Evolutionary conservation across 2,797 vertebrate species (phyloP), one percentile per base, ranked within the genome.

Genomic region (Spinus pinus): DNA sequence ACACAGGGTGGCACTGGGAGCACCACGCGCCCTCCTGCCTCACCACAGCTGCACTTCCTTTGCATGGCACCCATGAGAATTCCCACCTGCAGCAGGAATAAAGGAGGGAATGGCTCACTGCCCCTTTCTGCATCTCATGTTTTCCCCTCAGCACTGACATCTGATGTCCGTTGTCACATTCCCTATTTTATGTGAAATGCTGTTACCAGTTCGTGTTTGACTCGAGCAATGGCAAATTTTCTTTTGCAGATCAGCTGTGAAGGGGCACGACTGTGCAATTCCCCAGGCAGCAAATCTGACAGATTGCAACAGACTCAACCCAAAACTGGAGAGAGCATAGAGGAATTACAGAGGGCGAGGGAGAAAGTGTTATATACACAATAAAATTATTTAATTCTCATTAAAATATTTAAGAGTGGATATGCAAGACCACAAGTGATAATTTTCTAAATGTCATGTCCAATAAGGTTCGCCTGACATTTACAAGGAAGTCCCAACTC

Each of bases 381-480:
- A 56, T n/a, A 73, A 92, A 75, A 87, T 73, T 81, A 89, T 70
- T 93, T 91, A 81, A 90, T 91, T 97, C 96, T 97, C 95, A 84
- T 95, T 96, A 95, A 71, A 84, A 96, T 86, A 91, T 94, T 96
- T 94, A 96, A 82, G 81, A 50, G 50, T 86, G 84, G 90, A 70
- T n/a, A 80, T 37, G 75, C 91, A 35, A 49, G 88, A 94, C 96
- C 77, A 94, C 78, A 94, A 96, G 94, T 65, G 94, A 88, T 96
- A 95, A 95, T 95, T 97, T 97, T 97, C 96, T 94, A 97, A 98
- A 98, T 98, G 98, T 98, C 97, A 98, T 88, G 81, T 97, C 96
- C 97, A 97, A 80, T 95, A 94, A 97, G 97, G 54, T 53, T 86
- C 2, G 27, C 47, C 96, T 98, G 98, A 97, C 98, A 98, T 98